phyloP scores from a whole-genome alignment of 2,113 vertebrate genomes.

The Lophura nycthemera region DNA sequence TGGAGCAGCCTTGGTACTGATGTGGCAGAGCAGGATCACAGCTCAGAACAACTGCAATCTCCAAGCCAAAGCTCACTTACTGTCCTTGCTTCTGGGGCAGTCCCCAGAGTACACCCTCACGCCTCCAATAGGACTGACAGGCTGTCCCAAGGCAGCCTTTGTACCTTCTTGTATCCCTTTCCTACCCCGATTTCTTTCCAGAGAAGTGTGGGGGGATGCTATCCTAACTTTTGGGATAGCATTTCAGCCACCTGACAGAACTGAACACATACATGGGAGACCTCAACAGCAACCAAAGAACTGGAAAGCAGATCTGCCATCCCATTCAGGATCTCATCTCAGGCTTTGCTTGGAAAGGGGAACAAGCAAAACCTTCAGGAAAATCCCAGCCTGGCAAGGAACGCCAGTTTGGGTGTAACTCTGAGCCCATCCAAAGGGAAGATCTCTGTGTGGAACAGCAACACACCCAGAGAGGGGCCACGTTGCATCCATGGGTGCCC shows the following conservation, averaged over 20 bases:
- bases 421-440: conserved; percentile 17
- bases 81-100: not conserved
- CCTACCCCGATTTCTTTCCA: not conserved
- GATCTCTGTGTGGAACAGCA: not conserved
- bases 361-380: not conserved
- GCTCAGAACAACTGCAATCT: not conserved
- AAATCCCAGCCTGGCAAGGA: not conserved
- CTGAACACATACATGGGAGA: not conserved
- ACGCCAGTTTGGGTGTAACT: not conserved
- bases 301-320: conserved; percentile 8
- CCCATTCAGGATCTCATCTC: not conserved
- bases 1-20: not conserved
- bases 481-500: not conserved
- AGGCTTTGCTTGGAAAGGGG: not conserved
- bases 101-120: not conserved
- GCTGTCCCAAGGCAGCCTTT: not conserved
- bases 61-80: not conserved
- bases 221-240: not conserved
- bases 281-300: conserved; percentile 4
- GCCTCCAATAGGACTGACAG: not conserved
- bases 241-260: conserved; percentile 26
- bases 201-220: not conserved
- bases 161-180: not conserved
- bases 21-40: not conserved
- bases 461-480: not conserved